These are phyloP conservation scores for Leptopilina clavipes DNA, from an alignment of 1,140 invertebrate genomes.

Conservation along the genomic window DNA sequence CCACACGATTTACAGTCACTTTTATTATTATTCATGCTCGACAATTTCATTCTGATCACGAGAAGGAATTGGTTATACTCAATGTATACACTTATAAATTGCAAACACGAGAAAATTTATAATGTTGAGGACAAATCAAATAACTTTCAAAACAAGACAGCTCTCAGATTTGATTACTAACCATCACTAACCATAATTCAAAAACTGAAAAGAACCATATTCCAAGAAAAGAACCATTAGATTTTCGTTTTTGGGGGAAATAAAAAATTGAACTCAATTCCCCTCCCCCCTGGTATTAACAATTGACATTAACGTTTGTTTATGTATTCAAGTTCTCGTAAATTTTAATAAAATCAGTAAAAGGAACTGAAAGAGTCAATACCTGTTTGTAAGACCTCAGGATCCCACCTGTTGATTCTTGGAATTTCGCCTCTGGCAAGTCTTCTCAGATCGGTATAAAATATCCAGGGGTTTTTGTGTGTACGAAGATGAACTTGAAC, in stretches of 20 bases:
- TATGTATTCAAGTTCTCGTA: constrained; percentile 16
- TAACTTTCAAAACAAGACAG: background rate
- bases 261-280: constrained; percentile 5
- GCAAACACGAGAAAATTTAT: no score
- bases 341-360: constrained; percentile 21
- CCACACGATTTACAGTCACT: background rate
- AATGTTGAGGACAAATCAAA: no score
- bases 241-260: background rate
- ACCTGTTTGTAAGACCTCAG: constrained; percentile 59
- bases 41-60: background rate
- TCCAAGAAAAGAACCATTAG: no score
- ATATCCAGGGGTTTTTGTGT: constrained; percentile 19
- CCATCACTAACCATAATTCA: no score
- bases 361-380: constrained; percentile 37
- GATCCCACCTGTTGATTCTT: constrained; percentile 67
- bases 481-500: background rate
- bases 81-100: no score
- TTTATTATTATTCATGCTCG: background rate
- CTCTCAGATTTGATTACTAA: no score
- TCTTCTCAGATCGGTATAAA: constrained; percentile 31
- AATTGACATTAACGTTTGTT: constrained; percentile 28
- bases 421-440: constrained; percentile 34
- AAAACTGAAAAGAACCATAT: no score
- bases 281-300: background rate
- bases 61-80: no score